A percentile compares a stretch with the other conserved stretches of the same genome.
These are phyloP conservation scores for Theretra japonica DNA, from an alignment of 2,888 invertebrate genomes.

Conservation along the genomic window DNA sequence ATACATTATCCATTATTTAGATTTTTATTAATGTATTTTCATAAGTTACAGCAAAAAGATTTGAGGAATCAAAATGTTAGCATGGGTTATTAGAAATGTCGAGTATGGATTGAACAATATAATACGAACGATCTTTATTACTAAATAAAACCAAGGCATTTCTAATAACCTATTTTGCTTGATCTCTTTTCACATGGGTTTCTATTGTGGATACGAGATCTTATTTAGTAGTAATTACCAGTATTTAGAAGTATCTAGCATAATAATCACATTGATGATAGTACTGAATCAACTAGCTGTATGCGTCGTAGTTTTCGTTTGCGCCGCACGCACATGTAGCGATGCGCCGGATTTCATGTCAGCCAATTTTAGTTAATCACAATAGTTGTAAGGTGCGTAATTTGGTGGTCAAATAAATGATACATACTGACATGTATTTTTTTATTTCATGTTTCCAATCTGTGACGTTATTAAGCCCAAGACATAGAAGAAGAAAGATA, in stretches of 20 bases:
- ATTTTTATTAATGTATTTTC: neutral
- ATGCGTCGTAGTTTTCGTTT: constrained; percentile 12
- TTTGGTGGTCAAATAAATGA: constrained; percentile 77
- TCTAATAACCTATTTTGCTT: neutral
- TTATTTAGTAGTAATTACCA: constrained; percentile 21
- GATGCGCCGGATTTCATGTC: constrained; percentile 60
- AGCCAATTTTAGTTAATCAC: constrained; percentile 75
- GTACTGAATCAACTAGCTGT: constrained; percentile 20
- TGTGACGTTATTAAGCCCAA: too few relatives aligned
- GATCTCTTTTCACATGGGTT: constrained; percentile 1
- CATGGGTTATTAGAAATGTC: constrained; percentile 25
- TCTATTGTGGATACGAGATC: constrained; percentile 10
- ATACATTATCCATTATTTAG: neutral
- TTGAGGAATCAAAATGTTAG: constrained; percentile 24
- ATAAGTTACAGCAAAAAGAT: constrained; percentile 27
- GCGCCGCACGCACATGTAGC: constrained; percentile 46
- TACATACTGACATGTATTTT: constrained; percentile 59
- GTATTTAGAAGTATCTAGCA: constrained; percentile 25
- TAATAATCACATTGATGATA: constrained; percentile 25
- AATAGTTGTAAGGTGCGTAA: constrained; percentile 74
- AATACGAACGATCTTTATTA: neutral
- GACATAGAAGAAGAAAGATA: too few relatives aligned
- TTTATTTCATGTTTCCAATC: constrained; percentile 45
- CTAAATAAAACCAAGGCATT: neutral
- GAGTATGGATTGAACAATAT: neutral